Base-by-base conservation (phyloP, 2,888 invertebrate species). In the Philopedon plagiatum region DNA sequence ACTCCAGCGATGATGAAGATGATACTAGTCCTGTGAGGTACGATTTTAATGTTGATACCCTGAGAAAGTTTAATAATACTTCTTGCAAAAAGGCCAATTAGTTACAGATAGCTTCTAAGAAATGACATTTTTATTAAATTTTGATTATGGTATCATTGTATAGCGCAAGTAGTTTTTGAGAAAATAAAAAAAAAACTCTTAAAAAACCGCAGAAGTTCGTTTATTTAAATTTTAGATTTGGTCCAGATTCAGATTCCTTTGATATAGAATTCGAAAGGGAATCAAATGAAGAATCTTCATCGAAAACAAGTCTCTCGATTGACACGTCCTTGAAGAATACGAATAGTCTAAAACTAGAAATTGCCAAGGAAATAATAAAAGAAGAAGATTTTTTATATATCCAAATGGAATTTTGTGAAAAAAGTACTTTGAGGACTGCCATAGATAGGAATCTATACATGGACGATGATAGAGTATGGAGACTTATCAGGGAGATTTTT, bases 341-440 rank as follows among this genome's bases (percentile, higher is more conserved):
- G 18, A 61, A 51, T 39, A 66, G 67, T 23, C 56, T 26, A 32
- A 57, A 58, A 9, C 65, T 44, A 5, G 64, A 76, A 56, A 44
- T 15, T 21, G 15, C 49, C 32, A 67, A 26, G 34, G 76, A 77
- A 66, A 71, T 69, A 49, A 69, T 73, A 56, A 78, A 71, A 62
- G 74, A 78, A 65, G 77, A 75, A 9, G 80, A 80, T 81, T 92
- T 92, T 67, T 90, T 98, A 87, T 97, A 95, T 82, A 95, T 95
- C 78, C 96, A 99, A 87, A 99, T 99, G 99, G 99, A 99, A 86
- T 98, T 97, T 85, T 99, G 99, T 85, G 98, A 98, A 83, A 98
- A 97, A 81, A 95, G 94, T 79, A 99, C 99, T 0, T 86, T 97
- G 29, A 89, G 92, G 80, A 94, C 92, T 74, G 96, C 96, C 1